Percentiles rank a stretch among this genome's conserved stretches.
Evolutionary conservation across 1,140 invertebrate species (phyloP).

Genomic region (Bursaphelenchus mucronatus): DNA sequence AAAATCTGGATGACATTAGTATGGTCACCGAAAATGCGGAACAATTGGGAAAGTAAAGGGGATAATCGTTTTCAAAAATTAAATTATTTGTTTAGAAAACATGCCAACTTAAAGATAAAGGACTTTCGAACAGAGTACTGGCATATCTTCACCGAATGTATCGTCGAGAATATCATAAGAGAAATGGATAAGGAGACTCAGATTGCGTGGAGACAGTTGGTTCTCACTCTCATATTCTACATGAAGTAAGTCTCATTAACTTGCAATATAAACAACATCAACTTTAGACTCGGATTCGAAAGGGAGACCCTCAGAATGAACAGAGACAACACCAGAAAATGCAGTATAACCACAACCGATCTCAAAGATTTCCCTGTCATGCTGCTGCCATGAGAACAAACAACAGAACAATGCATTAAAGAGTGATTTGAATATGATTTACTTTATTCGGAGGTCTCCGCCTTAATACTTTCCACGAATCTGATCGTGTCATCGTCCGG

Average conservation of each 20-base stretch:
- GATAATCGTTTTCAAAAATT: slow-evolving; percentile 14
- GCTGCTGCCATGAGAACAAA: too few species aligned
- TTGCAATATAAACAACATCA: slow-evolving; percentile 2
- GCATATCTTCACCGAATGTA: slow-evolving; percentile 48
- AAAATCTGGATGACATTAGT: slow-evolving; percentile 45
- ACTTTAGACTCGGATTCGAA: slow-evolving; percentile 38
- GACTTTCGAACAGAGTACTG: slow-evolving; percentile 44
- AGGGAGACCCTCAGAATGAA: slow-evolving; percentile 32
- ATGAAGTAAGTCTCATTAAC: slow-evolving; percentile 13
- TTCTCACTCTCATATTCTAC: slow-evolving; percentile 45
- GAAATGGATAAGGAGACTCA: slow-evolving; percentile 43
- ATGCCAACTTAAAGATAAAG: slow-evolving; percentile 36
- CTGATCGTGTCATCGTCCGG: too few species aligned
- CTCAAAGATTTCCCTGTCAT: too few species aligned
- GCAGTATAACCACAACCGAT: too few species aligned
- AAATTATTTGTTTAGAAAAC: slow-evolving; percentile 25
- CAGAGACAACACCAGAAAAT: slow-evolving; percentile 8
- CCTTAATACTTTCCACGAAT: too few species aligned
- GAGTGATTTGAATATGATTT: too few species aligned
- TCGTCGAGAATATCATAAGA: slow-evolving; percentile 28
- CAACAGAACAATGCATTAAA: too few species aligned
- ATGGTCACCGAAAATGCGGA: slow-evolving; percentile 51
- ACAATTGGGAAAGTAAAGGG: slow-evolving; percentile 36
- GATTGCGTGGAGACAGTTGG: slow-evolving; percentile 43
- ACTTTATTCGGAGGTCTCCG: too few species aligned